phyloP scores from a whole-genome alignment of 2,797 vertebrate genomes.

The Tapera naevia region DNA sequence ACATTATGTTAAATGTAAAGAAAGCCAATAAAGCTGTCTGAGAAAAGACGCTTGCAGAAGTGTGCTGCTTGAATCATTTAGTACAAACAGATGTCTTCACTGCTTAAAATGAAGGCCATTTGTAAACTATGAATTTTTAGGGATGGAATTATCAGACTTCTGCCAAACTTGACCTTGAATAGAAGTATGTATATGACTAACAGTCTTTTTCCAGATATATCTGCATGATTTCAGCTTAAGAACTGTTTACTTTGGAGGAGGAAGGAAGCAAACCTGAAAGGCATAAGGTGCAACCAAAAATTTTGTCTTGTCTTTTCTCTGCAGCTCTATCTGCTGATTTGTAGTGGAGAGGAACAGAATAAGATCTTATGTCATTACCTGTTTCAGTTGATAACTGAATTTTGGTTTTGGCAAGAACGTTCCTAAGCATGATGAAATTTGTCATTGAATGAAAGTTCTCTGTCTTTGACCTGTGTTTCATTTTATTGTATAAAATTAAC shows the following conservation, averaged over 20 bases:
- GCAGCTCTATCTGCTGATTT: neutral
- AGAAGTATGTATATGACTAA: neutral
- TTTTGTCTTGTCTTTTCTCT: neutral
- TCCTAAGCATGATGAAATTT: neutral
- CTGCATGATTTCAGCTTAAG: neutral
- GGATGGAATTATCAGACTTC: neutral
- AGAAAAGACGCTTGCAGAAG: neutral
- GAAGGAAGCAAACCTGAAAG: neutral
- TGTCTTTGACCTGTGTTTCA: neutral
- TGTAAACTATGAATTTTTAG: neutral
- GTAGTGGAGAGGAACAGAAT: neutral
- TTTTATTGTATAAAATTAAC: neutral
- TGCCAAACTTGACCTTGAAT: neutral
- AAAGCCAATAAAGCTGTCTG: neutral
- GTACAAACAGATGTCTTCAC: neutral
- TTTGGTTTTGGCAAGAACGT: neutral
- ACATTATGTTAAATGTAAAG: constrained; percentile 3
- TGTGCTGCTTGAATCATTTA: constrained; percentile 6
- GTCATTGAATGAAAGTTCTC: neutral
- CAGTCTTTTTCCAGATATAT: neutral
- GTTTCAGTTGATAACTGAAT: neutral
- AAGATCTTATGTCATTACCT: neutral
- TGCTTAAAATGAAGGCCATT: neutral
- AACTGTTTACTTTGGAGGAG: neutral
- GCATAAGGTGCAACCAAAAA: neutral